A percentile compares a stretch with the other conserved stretches of the same genome.
These are phyloP conservation scores for Willisornis vidua DNA, from an alignment of 2,113 vertebrate species.

Conservation along the genomic window DNA sequence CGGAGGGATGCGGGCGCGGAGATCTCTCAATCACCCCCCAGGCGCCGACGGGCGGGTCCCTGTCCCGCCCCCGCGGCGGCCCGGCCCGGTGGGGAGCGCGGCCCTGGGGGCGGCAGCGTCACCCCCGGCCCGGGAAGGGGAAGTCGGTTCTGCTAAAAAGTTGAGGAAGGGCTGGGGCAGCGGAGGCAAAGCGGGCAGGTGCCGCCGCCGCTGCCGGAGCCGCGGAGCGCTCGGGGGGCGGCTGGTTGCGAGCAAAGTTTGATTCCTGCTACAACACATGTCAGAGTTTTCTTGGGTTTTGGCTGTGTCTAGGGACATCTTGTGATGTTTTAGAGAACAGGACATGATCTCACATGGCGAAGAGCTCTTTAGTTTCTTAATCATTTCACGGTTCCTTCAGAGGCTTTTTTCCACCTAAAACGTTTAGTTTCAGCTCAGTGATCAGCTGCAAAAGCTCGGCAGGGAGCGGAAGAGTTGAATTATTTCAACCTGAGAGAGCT, in stretches of 20 bases:
- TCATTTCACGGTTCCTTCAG: conserved; percentile 98
- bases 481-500: conserved; percentile 90
- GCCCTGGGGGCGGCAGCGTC: not conserved
- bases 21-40: not conserved
- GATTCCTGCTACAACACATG: conserved; percentile 76
- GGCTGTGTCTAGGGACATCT: conserved; percentile 83
- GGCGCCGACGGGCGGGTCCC: not conserved
- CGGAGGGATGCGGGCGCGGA: not conserved
- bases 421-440: conserved; percentile 99
- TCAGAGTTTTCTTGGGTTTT: conserved; percentile 75
- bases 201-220: not conserved
- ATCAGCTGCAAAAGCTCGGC: conserved; percentile 94
- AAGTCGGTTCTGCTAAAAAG: conserved; percentile 29
- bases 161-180: conserved; percentile 5
- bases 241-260: conserved; percentile 44
- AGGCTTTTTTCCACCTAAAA: conserved; percentile 99
- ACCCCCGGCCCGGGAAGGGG: not conserved
- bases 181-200: not conserved
- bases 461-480: conserved; percentile 98
- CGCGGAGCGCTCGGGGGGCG: not conserved
- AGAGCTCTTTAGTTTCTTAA: conserved; percentile 95
- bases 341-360: conserved; percentile 94
- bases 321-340: conserved; percentile 83
- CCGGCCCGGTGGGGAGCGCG: not conserved
- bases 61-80: not conserved